These are phyloP conservation scores for Anisognathus igniventris DNA, from an alignment of 2,797 vertebrate genomes.

Conservation along the genomic window DNA sequence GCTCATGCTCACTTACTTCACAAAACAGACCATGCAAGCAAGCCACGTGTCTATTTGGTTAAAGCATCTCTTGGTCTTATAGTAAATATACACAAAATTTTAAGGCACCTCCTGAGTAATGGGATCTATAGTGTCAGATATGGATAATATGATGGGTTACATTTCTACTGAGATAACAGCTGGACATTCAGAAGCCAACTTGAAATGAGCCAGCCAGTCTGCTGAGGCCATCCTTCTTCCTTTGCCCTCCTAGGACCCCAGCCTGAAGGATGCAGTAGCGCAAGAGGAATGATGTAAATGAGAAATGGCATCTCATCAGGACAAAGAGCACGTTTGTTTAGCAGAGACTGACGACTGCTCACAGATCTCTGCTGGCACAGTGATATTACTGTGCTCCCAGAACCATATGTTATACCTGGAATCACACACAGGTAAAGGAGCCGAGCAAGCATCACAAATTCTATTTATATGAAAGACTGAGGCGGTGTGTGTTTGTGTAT, in stretches of 20 bases:
- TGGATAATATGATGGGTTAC: background rate
- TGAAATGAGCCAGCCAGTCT: background rate
- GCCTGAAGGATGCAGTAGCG: background rate
- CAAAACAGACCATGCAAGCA: background rate
- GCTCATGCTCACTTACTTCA: background rate
- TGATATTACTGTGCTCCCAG: background rate
- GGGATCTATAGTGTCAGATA: background rate
- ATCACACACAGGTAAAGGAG: background rate
- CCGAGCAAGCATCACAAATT: background rate
- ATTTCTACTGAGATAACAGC: background rate
- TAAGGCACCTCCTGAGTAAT: background rate
- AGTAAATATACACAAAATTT: background rate
- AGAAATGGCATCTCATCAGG: background rate
- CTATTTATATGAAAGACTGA: background rate
- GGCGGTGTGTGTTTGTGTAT: fast-evolving
- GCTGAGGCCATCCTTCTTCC: background rate
- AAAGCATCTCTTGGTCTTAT: background rate
- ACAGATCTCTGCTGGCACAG: background rate
- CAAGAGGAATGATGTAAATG: background rate
- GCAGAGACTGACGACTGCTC: background rate
- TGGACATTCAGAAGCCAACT: background rate
- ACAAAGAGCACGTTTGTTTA: background rate
- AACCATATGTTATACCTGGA: background rate
- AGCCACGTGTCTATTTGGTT: background rate
- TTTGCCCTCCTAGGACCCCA: background rate